Base-by-base conservation (phyloP, 2,797 vertebrate species). In the Manis javanica region DNA sequence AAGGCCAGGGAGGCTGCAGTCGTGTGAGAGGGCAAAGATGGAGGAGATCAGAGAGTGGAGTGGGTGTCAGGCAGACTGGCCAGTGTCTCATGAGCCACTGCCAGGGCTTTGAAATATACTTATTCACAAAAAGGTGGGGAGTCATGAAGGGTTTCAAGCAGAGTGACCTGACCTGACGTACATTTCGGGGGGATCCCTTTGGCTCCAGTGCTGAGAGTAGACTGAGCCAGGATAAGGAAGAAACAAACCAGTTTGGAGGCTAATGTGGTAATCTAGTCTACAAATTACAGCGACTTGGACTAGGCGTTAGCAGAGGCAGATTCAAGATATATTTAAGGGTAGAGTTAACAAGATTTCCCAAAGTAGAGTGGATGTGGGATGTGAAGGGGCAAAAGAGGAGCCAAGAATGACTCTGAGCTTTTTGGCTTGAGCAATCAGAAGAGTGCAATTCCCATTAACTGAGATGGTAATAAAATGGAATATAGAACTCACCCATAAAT, bases 391-490 rank as follows among this genome's bases (percentile, higher is more conserved):
- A 7, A 0, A 61, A 89, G 75, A 39, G 34, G 21, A 66, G 31
- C 46, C 91, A 89, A 71, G 19, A 42, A 68, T 6, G 57, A 61
- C 16, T 51, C 66, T 24, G 31, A n/a, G 8, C 49, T 19, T 64
- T 81, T 49, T 4, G 72, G 39, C 39, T 39, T 29, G 19, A 53
- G 59, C 51, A 26, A 57, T 19, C 7, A 16, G 21, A 51, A 72
- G 21, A 68, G 49, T 8, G 15, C 29, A 69, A n/a, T 4, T 13
- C 31, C 55, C 13, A 2, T 79, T 57, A 53, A 24, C 39, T 29
- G 34, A 90, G 75, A 29, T 21, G 69, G 26, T 24, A 39, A 68
- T 53, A 55, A 82, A 93, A 90, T 55, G 19, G 81, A 92, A 81
- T 53, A 29, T 3, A 21, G 46, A 51, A 59, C 39, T 75, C 9